Conservation (phyloP, 1,140 invertebrate species). For the Halesus radiatus region DNA sequence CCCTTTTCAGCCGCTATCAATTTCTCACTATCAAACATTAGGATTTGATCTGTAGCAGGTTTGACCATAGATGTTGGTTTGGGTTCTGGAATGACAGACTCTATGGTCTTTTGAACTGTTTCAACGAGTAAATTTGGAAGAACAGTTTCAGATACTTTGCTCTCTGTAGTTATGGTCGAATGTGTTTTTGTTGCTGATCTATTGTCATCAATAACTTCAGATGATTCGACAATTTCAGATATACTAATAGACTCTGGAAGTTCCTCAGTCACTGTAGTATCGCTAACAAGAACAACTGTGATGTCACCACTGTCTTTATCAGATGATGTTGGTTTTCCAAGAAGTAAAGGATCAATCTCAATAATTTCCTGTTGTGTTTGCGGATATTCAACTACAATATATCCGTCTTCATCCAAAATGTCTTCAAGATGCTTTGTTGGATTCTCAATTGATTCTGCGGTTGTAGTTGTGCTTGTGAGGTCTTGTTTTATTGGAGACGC, state of each 20-base stretch:
- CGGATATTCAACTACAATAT: not conserved
- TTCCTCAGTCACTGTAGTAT: conserved; percentile 19
- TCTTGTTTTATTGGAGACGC: not conserved
- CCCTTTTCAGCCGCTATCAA: not conserved
- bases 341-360: not conserved
- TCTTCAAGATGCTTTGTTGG: not conserved
- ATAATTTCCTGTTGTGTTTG: conserved; percentile 4
- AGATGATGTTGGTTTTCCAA: not conserved
- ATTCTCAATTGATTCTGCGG: not conserved
- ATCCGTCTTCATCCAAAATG: not conserved
- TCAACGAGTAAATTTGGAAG: too few relatives aligned
- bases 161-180: too few relatives aligned
- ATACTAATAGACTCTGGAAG: conserved; percentile 4
- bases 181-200: too few relatives aligned
- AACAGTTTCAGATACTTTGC: too few relatives aligned
- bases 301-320: not conserved
- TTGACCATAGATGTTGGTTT: not conserved
- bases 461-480: not conserved
- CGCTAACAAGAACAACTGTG: conserved; percentile 12
- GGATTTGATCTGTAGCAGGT: not conserved
- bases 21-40: not conserved
- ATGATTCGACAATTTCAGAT: not conserved
- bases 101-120: not conserved
- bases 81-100: not conserved
- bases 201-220: not conserved